Percentiles rank a stretch among this genome's conserved stretches.
phyloP scores from a whole-genome alignment of 2,888 invertebrate genomes.

The Arrhopalites spinosus region DNA sequence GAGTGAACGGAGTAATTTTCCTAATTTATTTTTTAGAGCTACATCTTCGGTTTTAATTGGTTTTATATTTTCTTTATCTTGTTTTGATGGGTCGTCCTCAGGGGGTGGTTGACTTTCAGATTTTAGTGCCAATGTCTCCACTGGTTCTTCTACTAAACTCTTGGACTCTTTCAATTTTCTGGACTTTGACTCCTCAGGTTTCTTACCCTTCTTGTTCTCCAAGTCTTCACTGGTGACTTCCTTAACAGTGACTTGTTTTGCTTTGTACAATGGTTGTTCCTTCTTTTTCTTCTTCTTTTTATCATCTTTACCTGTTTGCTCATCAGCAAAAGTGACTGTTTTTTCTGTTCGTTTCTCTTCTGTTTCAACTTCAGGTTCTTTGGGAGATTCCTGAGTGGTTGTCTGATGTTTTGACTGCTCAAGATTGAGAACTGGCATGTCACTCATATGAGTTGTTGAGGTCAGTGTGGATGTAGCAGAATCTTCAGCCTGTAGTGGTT shows the following conservation, averaged over 20 bases:
- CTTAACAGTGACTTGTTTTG: conserved; percentile 26
- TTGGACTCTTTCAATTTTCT: neutral
- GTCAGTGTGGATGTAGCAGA: too few relatives aligned
- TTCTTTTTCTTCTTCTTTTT: conserved; percentile 17
- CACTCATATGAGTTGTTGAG: neutral
- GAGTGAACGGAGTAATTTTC: neutral
- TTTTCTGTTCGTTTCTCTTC: conserved; percentile 1
- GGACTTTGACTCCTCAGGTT: neutral
- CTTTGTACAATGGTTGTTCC: conserved; percentile 22
- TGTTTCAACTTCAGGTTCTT: neutral
- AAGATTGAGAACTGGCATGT: too few relatives aligned
- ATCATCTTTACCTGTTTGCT: conserved; percentile 8
- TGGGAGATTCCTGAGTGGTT: neutral
- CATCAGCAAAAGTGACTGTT: neutral
- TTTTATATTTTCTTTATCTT: conserved; percentile 1
- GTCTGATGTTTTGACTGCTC: neutral
- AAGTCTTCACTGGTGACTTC: conserved; percentile 62
- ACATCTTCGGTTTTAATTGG: neutral
- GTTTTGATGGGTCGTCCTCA: neutral
- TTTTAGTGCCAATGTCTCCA: neutral
- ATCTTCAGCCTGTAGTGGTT: conserved; percentile 7
- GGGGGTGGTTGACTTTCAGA: neutral
- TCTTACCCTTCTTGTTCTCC: neutral
- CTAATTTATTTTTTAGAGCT: conserved; percentile 18
- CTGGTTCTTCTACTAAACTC: neutral